Conservation (phyloP, 2,797 vertebrate species). For the Orestias chungarensis region DNA sequence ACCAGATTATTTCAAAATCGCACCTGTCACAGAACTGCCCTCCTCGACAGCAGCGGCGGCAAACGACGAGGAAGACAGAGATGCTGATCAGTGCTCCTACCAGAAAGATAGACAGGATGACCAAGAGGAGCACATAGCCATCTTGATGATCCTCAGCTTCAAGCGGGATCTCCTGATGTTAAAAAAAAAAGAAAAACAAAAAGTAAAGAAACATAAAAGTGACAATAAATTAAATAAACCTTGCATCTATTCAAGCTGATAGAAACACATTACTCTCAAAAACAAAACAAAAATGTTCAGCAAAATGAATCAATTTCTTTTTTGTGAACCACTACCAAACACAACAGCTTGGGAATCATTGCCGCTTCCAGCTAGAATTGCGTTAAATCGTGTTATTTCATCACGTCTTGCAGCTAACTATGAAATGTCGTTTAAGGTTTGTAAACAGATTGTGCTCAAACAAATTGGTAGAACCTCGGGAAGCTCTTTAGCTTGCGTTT, state of each 20-base stretch:
- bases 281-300: neutral
- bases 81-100: conserved; percentile 88
- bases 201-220: neutral
- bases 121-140: conserved; percentile 88
- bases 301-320: too few relatives aligned
- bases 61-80: conserved; percentile 86
- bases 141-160: conserved; percentile 77
- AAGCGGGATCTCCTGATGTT: conserved; percentile 68
- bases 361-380: neutral
- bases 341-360: neutral
- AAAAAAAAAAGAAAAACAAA: conserved; percentile 16
- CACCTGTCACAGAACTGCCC: conserved; percentile 86
- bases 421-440: neutral
- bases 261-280: neutral
- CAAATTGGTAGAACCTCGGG: too few relatives aligned
- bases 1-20: conserved; percentile 8
- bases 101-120: conserved; percentile 89
- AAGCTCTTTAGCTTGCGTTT: neutral
- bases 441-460: neutral
- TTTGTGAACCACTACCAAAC: neutral
- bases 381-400: neutral
- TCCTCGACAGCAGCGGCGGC: conserved; percentile 85
- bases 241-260: neutral
- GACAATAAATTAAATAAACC: neutral
- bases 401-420: neutral